A percentile compares a stretch with the other conserved stretches of the same genome.
phyloP scores from a whole-genome alignment of 2,888 invertebrate species.

The Sarcophaga variegata region DNA sequence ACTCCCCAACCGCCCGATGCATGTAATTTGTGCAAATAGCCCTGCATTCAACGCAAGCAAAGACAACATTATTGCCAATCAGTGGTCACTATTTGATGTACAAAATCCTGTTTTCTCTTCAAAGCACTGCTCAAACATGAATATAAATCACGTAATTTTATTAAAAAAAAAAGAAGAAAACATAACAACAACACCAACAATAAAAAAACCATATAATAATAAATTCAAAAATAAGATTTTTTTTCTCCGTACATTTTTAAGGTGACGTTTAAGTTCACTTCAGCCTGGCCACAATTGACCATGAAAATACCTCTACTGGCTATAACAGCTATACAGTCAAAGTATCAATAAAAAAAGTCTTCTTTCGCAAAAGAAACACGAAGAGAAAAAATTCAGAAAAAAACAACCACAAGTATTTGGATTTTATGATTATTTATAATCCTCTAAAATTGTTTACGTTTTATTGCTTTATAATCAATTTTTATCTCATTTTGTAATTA shows the following conservation, averaged over 20 bases:
- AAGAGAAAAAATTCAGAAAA: too few species aligned
- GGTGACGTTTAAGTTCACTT: slow-evolving; percentile 1
- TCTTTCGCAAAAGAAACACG: too few species aligned
- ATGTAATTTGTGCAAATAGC: too few species aligned
- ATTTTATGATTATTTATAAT: not conserved
- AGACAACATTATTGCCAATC: not conserved
- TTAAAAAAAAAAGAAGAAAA: not conserved
- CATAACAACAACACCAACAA: not conserved
- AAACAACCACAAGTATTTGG: slow-evolving; percentile 6
- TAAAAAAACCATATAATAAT: not conserved
- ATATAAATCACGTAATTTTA: not conserved
- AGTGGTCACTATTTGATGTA: not conserved
- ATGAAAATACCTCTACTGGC: not conserved
- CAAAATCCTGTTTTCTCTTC: not conserved
- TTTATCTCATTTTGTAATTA: slow-evolving; percentile 53
- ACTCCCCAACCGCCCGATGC: too few species aligned
- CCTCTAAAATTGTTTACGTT: slow-evolving; percentile 53
- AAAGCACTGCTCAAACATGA: not conserved
- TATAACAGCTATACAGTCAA: too few species aligned
- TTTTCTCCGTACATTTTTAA: not conserved
- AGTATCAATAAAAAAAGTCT: too few species aligned
- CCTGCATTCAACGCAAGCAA: not conserved
- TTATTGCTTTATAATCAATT: slow-evolving; percentile 65
- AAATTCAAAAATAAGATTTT: not conserved
- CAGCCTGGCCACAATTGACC: not conserved